Percentiles rank a stretch among this genome's conserved stretches.
phyloP scores from a whole-genome alignment of 1,140 invertebrate species.

The Pectinophora gossypiella region DNA sequence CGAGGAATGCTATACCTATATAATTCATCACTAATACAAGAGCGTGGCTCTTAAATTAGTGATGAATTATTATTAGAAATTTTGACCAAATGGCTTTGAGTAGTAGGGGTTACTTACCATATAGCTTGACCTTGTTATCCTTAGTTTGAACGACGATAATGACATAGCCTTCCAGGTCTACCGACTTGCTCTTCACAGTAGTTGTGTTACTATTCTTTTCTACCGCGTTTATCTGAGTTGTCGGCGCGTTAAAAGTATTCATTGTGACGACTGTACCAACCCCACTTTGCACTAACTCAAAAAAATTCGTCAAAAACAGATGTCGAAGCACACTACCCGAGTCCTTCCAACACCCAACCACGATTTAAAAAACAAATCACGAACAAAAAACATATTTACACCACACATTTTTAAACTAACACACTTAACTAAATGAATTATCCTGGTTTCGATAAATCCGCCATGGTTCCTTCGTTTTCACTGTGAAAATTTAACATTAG shows the following conservation, averaged over 20 bases:
- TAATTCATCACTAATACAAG: too few species aligned
- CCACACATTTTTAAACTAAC: slow-evolving; percentile 37
- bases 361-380: slow-evolving; percentile 52
- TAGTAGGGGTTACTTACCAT: slow-evolving; percentile 93
- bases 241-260: slow-evolving; percentile 68
- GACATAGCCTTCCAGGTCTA: slow-evolving; percentile 96
- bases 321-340: too few species aligned
- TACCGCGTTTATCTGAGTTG: slow-evolving; percentile 61
- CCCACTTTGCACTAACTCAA: slow-evolving; percentile 13
- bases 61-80: too few species aligned
- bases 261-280: slow-evolving; percentile 35
- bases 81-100: too few species aligned
- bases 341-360: too few species aligned
- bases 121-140: slow-evolving; percentile 95
- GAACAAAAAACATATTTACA: slow-evolving; percentile 21
- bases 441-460: slow-evolving; percentile 46
- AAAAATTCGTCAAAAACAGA: too few species aligned
- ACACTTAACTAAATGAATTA: slow-evolving; percentile 28
- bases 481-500: too few species aligned
- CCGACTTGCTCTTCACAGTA: slow-evolving; percentile 76
- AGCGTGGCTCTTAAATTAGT: too few species aligned
- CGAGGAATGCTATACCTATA: too few species aligned
- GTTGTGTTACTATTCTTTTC: slow-evolving; percentile 48
- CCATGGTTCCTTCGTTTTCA: too few species aligned
- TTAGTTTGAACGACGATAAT: slow-evolving; percentile 96